These are phyloP conservation scores for Aphodius sticticus DNA, from an alignment of 2,888 invertebrate genomes.

Conservation along the genomic window DNA sequence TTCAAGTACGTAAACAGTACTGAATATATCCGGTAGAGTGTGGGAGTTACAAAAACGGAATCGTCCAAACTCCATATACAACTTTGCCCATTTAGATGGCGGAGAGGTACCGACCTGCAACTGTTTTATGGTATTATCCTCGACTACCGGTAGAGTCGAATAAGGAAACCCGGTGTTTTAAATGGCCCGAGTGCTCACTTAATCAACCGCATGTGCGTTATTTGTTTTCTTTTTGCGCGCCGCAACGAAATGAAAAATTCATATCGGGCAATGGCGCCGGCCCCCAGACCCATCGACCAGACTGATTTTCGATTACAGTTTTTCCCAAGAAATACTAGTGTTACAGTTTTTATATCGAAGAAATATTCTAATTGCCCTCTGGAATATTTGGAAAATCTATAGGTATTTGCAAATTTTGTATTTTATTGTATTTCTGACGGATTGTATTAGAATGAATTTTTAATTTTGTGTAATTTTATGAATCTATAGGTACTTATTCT, in stretches of 20 bases:
- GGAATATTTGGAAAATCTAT: no score
- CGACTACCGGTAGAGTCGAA: constrained; percentile 13
- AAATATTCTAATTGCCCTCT: no score
- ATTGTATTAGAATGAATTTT: no score
- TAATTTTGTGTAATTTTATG: no score
- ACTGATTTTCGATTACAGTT: not conserved
- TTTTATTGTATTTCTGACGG: no score
- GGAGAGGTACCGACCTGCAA: constrained; percentile 7
- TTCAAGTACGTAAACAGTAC: not conserved
- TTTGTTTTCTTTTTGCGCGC: constrained; percentile 20
- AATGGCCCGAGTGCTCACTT: constrained; percentile 4
- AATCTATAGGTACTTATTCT: no score
- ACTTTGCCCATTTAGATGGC: not conserved
- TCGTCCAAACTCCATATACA: constrained; percentile 15
- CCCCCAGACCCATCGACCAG: not conserved
- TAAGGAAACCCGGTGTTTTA: constrained; percentile 22
- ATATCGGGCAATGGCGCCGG: constrained; percentile 17
- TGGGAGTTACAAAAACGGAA: constrained; percentile 20
- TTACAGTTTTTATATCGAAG: not conserved
- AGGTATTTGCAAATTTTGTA: no score
- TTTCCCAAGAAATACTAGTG: not conserved
- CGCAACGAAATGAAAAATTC: constrained; percentile 20
- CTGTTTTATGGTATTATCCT: constrained; percentile 20
- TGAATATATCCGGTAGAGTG: constrained; percentile 10
- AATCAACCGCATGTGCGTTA: constrained; percentile 11